Percentiles rank a stretch among this genome's conserved stretches.
Conservation (phyloP, 2,797 vertebrate genomes). For the Parauchenoglanis ngamensis region DNA sequence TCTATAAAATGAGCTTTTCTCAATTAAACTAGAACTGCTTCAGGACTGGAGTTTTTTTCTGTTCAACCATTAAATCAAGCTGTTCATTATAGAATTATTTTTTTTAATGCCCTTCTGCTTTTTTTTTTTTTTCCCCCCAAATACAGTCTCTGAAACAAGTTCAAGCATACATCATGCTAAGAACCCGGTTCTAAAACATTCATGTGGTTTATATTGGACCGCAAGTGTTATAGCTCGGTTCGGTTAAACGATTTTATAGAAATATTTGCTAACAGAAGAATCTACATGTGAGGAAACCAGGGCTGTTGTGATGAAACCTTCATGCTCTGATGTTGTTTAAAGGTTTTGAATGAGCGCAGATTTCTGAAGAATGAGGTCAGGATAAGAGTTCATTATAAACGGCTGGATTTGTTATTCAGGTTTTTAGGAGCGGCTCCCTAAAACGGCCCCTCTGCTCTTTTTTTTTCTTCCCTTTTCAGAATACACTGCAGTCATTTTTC, state of each 20-base stretch:
- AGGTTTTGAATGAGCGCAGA: constrained; percentile 20
- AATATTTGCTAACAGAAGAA: constrained; percentile 6
- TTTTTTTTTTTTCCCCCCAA: no score
- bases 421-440: constrained; percentile 18
- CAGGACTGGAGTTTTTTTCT: neutral
- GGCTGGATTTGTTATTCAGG: constrained; percentile 12
- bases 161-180: neutral
- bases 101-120: no score
- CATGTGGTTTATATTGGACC: neutral
- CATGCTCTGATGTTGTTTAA: neutral
- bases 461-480: neutral
- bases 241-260: neutral
- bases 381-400: constrained; percentile 20
- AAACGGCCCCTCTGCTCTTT: neutral
- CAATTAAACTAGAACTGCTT: neutral
- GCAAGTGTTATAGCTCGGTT: neutral
- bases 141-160: neutral
- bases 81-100: neutral
- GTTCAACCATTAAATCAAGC: neutral
- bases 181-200: neutral
- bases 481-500: constrained; percentile 11
- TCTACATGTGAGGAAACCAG: neutral
- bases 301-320: neutral
- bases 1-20: neutral
- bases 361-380: constrained; percentile 40